phyloP scores from a whole-genome alignment of 1,140 invertebrate species.

The Arctopsyche grandis region DNA sequence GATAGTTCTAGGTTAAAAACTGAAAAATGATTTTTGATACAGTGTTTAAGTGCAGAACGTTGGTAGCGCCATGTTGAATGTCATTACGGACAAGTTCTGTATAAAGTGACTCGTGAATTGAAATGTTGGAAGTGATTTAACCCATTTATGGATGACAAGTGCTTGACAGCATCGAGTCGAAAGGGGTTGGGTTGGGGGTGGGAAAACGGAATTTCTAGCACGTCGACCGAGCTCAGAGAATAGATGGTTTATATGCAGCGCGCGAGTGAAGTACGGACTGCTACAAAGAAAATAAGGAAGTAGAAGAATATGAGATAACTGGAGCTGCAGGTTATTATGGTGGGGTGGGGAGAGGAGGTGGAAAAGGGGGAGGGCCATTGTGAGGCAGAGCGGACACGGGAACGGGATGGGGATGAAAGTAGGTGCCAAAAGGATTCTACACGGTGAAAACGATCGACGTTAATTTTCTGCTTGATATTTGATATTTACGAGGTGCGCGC shows the following conservation, averaged over 20 bases:
- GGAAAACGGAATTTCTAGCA: not conserved
- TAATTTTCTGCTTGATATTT: slow-evolving; percentile 32
- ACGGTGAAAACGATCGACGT: not conserved
- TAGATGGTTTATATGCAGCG: slow-evolving; percentile 33
- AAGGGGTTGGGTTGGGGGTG: not conserved
- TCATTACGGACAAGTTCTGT: no score
- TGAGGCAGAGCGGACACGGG: not conserved
- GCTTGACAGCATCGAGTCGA: not conserved
- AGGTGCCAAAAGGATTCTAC: not conserved
- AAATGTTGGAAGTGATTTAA: no score
- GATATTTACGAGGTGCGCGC: slow-evolving; percentile 27
- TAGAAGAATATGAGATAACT: slow-evolving; percentile 26
- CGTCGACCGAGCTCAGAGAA: slow-evolving; percentile 11
- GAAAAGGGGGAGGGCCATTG: not conserved
- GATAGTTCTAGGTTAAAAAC: no score
- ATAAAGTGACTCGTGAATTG: no score
- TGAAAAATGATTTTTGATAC: no score
- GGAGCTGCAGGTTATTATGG: slow-evolving; percentile 22
- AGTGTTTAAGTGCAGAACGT: no score
- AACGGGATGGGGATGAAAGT: not conserved
- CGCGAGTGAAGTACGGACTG: slow-evolving; percentile 6
- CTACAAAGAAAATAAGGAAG: slow-evolving; percentile 34
- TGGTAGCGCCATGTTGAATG: no score
- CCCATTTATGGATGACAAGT: no score
- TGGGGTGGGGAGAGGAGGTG: not conserved